Evolutionary conservation across 2,888 invertebrate genomes (phyloP).

Genomic region (Tiliacea aurago): DNA sequence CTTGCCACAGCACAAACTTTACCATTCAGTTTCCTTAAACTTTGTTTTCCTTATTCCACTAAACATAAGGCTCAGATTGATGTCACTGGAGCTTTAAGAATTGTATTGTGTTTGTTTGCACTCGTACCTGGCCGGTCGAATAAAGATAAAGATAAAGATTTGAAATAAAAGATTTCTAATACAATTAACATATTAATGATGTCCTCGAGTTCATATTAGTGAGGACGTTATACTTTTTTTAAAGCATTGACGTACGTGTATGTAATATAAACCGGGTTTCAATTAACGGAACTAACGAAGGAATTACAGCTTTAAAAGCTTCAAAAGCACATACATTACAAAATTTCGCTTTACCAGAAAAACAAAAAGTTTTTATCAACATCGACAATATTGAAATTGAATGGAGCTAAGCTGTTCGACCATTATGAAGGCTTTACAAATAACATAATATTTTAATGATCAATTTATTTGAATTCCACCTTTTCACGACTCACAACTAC

Average conservation of each 20-base stretch:
- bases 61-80: conserved; percentile 67
- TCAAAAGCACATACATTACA: neutral
- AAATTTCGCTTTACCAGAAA: neutral
- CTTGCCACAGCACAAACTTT: conserved; percentile 73
- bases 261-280: neutral
- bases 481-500: neutral
- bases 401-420: neutral
- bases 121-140: conserved; percentile 75
- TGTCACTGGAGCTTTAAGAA: conserved; percentile 32
- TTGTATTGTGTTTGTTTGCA: conserved; percentile 54
- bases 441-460: neutral
- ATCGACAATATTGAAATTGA: neutral
- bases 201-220: conserved; percentile 38
- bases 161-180: conserved; percentile 74
- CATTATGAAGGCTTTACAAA: neutral
- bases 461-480: neutral
- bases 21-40: conserved; percentile 63
- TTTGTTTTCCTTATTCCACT: conserved; percentile 57
- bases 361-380: neutral
- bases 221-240: neutral
- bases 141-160: conserved; percentile 78
- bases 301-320: neutral
- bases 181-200: conserved; percentile 70
- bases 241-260: neutral
- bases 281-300: neutral